Conservation (phyloP, 1,140 invertebrate species). For the Rhagoletis pomonella region DNA sequence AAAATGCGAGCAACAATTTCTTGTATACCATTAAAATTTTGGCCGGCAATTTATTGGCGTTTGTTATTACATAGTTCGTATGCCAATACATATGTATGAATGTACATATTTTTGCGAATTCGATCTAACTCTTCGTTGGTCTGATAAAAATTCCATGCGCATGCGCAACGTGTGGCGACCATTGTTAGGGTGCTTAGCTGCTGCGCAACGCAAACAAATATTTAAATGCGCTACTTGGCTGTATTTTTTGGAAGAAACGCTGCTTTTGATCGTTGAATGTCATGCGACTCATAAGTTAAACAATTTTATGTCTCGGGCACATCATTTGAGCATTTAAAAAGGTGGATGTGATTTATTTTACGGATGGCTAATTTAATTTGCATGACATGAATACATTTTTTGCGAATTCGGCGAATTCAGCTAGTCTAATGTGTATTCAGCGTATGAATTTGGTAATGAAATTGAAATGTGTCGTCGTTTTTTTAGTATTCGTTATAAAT, state of each 20-base stretch:
- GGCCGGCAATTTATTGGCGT: constrained; percentile 3
- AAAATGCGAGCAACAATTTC: neutral
- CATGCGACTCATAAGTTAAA: constrained; percentile 1
- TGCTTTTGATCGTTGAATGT: constrained; percentile 5
- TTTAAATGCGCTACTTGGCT: neutral
- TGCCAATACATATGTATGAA: neutral
- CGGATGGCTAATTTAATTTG: neutral
- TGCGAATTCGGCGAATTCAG: neutral
- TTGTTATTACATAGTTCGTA: neutral
- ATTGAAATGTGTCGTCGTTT: too few species aligned
- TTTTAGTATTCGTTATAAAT: too few species aligned
- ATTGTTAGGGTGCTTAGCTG: neutral
- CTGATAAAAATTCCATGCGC: constrained; percentile 45
- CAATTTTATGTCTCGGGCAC: neutral
- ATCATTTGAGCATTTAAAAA: neutral
- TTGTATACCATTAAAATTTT: constrained; percentile 37
- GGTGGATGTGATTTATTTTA: constrained; percentile 4
- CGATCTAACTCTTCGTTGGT: neutral
- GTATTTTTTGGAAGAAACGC: too few species aligned
- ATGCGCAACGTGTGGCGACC: constrained; percentile 4
- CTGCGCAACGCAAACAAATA: neutral
- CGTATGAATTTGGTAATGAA: neutral
- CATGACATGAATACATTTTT: neutral
- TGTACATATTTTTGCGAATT: neutral
- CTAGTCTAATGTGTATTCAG: neutral